Conservation (phyloP, 2,888 invertebrate species). For the Masnerella sp. region DNA sequence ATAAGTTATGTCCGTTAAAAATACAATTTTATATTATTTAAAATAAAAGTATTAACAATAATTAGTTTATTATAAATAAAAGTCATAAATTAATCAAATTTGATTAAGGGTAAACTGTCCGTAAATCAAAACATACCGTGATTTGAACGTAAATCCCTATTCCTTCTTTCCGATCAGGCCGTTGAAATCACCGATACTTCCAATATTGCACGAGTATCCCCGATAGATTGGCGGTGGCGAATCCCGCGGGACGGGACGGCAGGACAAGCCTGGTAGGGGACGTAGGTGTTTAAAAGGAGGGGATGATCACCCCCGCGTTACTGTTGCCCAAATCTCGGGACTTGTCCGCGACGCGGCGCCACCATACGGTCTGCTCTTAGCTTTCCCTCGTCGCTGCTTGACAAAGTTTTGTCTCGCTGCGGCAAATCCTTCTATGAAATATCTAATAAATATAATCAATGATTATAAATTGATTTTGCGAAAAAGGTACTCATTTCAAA, state of each 20-base stretch:
- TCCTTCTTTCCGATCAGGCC: constrained; percentile 76
- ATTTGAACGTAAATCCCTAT: constrained; percentile 40
- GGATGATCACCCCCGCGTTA: constrained; percentile 73
- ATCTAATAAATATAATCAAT: background rate
- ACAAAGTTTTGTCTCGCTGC: constrained; percentile 59
- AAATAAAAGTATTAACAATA: too few species aligned
- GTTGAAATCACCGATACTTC: constrained; percentile 78
- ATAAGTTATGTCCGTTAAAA: too few species aligned
- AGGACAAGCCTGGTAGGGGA: constrained; percentile 62
- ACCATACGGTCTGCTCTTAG: constrained; percentile 71
- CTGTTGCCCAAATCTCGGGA: constrained; percentile 60
- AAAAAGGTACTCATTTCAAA: background rate
- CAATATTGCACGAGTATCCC: constrained; percentile 72
- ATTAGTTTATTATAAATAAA: too few species aligned
- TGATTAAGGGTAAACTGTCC: constrained; percentile 17
- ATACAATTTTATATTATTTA: too few species aligned
- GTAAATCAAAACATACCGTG: constrained; percentile 3
- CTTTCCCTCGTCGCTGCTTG: constrained; percentile 64
- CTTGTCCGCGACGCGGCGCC: constrained; percentile 72
- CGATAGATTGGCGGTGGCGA: constrained; percentile 63
- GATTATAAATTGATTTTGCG: too few species aligned
- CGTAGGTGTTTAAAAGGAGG: constrained; percentile 61
- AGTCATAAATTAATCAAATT: constrained; percentile 32
- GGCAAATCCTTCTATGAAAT: background rate
- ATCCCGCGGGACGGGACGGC: constrained; percentile 57